Base-by-base conservation (phyloP, 2,888 invertebrate species). In the Noctua pronuba region DNA sequence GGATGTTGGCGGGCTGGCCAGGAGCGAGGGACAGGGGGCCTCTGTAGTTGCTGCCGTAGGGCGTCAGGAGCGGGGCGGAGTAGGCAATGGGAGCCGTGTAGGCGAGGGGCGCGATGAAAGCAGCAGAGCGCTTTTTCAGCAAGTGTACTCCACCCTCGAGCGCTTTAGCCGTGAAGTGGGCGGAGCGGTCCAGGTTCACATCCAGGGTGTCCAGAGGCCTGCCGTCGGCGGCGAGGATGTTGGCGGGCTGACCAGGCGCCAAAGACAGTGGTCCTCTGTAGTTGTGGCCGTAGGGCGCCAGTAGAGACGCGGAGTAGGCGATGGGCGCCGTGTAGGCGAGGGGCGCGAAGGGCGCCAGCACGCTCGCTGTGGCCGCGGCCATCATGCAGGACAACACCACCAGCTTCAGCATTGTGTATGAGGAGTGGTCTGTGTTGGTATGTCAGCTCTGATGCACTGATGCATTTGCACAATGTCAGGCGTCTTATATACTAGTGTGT, bases 371-470 rank as follows among this genome's bases (percentile, higher is more conserved):
- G 87, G 96, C 97, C 86, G 97, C 94, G 86, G 97, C 97, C 93
- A 97, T 88, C 89, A 97, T 92, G 95, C 97, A 97, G 91, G 97
- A 97, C 95, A 97, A 97, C 94, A 97, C 97, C 96, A 97, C 97
- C 97, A 97, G 93, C 92, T 96, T 96, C 93, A 96, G 92, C 97
- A 97, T 97, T 88, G 90, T 95, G 93, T 73, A 67, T 76, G 77
- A 74, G 77, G 49, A 92, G 91, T 93, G 95, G 96, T 95, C 95
- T 96, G 96, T 96, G 95, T 95, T 95, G 93, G 75, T 90, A 88
- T 90, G 88, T 91, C 88, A 71, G 88, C 87, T 91, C 76, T 78
- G 81, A 86, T 90, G 85, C 89, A 96, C 95, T 96, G 95, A 96
- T 96, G 90, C 91, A 81, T 77, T 86, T 85, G 75, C 79, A 82